Conservation (phyloP, 2,888 invertebrate genomes). For the Eugnorisma glareosa region DNA sequence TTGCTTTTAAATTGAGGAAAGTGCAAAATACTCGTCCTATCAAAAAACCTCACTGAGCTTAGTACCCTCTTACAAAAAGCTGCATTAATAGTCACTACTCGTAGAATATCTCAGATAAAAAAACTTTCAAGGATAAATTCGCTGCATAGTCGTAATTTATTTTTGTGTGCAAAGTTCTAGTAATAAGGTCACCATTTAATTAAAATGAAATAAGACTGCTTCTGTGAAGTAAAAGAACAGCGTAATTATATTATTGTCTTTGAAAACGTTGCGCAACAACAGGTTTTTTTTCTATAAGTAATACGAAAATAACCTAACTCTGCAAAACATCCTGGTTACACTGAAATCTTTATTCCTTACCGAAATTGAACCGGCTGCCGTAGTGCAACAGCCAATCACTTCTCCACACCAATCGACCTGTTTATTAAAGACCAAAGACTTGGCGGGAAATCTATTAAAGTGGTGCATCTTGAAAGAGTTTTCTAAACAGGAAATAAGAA, state of each 20-base stretch:
- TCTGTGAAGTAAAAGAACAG: not conserved
- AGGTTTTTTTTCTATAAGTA: not conserved
- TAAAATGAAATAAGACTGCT: slow-evolving; percentile 8
- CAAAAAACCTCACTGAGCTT: not conserved
- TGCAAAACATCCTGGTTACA: not conserved
- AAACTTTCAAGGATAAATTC: slow-evolving; percentile 42
- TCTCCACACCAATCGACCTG: not conserved
- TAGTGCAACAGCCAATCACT: slow-evolving; percentile 16
- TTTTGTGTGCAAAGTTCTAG: slow-evolving; percentile 16
- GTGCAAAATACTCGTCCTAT: not conserved
- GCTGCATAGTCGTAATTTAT: slow-evolving; percentile 37
- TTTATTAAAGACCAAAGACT: no score
- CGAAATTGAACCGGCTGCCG: slow-evolving; percentile 6
- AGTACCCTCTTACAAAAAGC: not conserved
- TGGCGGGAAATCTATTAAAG: no score
- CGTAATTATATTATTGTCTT: not conserved
- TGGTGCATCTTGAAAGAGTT: no score
- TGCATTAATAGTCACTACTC: slow-evolving; percentile 25
- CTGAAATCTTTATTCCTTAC: slow-evolving; percentile 17
- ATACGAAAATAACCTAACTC: not conserved
- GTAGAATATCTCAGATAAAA: slow-evolving; percentile 19
- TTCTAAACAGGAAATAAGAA: no score
- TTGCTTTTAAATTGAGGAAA: no score
- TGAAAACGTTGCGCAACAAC: not conserved
- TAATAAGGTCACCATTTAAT: slow-evolving; percentile 26